Evolutionary conservation across 2,888 invertebrate genomes (phyloP).

Genomic region (Nephrotoma appendiculata): DNA sequence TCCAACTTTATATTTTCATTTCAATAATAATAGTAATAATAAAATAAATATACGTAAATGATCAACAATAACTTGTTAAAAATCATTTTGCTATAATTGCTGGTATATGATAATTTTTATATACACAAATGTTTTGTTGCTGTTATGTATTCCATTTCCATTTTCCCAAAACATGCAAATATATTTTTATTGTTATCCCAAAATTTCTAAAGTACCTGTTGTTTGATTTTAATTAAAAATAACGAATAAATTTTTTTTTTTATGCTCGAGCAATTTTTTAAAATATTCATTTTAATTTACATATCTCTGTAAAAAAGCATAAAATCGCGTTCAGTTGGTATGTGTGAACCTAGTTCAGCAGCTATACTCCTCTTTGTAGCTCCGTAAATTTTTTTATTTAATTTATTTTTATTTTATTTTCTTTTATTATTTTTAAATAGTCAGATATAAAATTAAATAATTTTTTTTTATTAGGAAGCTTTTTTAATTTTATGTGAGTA

Average conservation of each 20-base stretch:
- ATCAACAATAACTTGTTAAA: not conserved
- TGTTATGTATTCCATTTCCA: not conserved
- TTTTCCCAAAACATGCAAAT: not conserved
- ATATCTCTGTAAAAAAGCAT: not conserved
- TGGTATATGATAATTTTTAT: not conserved
- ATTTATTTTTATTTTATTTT: not conserved
- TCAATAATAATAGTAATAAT: not conserved
- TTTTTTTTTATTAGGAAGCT: not conserved
- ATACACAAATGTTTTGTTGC: not conserved
- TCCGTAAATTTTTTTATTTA: not conserved
- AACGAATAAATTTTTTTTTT: not conserved
- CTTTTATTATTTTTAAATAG: not conserved
- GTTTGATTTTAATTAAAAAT: not conserved
- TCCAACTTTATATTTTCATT: not conserved
- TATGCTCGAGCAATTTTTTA: not conserved
- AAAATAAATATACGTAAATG: not conserved
- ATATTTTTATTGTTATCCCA: not conserved
- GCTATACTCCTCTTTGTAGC: not conserved
- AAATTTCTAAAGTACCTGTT: not conserved
- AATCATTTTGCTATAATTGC: not conserved
- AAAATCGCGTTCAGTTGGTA: not conserved
- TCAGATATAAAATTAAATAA: not conserved
- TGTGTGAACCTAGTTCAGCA: not conserved
- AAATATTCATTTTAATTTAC: not conserved
- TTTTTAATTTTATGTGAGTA: not conserved